phyloP scores from a whole-genome alignment of 1,140 invertebrate species.

The Trachymyrmex septentrionalis region DNA sequence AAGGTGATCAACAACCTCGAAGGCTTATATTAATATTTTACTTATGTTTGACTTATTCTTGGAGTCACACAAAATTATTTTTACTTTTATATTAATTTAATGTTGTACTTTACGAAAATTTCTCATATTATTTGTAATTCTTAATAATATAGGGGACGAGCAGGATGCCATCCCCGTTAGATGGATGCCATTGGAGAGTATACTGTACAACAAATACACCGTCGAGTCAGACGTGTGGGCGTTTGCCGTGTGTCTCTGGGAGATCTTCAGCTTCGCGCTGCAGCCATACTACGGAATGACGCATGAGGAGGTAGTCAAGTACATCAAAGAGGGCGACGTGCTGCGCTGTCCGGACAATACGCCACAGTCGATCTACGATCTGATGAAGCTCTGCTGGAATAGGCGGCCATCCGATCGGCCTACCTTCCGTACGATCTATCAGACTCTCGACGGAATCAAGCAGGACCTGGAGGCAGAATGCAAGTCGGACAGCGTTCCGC shows the following conservation, averaged over 20 bases:
- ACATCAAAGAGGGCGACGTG: conserved; percentile 96
- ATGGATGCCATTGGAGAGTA: conserved; percentile 98
- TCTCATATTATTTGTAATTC: neutral
- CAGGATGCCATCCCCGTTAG: conserved; percentile 97
- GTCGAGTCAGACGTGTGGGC: conserved; percentile 98
- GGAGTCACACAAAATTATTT: no score
- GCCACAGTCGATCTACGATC: conserved; percentile 94
- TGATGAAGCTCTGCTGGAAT: conserved; percentile 98
- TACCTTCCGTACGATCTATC: conserved; percentile 92
- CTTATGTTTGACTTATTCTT: no score
- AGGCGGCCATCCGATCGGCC: conserved; percentile 94
- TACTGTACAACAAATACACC: conserved; percentile 97
- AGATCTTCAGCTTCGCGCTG: conserved; percentile 97
- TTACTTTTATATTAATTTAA: neutral
- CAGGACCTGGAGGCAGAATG: conserved; percentile 86
- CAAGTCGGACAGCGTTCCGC: conserved; percentile 80
- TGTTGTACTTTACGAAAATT: neutral
- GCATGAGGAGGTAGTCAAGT: conserved; percentile 97
- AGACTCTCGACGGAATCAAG: conserved; percentile 90
- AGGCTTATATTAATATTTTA: no score
- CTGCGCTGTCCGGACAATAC: conserved; percentile 96
- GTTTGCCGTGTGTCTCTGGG: conserved; percentile 97
- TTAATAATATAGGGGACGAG: conserved; percentile 88
- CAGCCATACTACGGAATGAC: conserved; percentile 98
- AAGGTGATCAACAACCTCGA: no score